phyloP scores from a whole-genome alignment of 2,888 invertebrate species.

The Sesia apiformis region DNA sequence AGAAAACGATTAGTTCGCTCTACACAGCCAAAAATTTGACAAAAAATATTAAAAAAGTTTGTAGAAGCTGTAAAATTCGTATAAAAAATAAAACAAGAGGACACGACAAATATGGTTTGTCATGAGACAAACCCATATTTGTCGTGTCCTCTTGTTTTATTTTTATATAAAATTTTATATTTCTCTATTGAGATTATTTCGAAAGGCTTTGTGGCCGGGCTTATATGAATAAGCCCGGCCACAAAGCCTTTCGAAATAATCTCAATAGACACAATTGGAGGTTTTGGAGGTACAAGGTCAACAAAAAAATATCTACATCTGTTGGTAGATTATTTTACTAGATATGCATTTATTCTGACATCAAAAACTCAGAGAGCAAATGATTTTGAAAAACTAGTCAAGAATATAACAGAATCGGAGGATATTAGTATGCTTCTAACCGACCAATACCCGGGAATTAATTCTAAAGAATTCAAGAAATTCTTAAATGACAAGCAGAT shows the following conservation, averaged over 20 bases:
- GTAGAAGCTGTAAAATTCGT: not conserved
- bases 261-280: conserved; percentile 9
- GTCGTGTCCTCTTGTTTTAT: too few species aligned
- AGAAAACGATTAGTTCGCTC: too few species aligned
- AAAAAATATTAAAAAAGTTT: too few species aligned
- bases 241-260: conserved; percentile 7
- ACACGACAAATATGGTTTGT: conserved; percentile 2
- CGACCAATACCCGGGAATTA: conserved; percentile 21
- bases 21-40: too few species aligned
- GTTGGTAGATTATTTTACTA: conserved; percentile 5
- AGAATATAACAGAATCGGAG: not conserved
- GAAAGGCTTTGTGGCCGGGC: too few species aligned
- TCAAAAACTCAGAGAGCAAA: conserved; percentile 11
- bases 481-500: conserved; percentile 2
- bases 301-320: conserved; percentile 13
- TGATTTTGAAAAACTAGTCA: conserved; percentile 12
- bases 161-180: too few species aligned
- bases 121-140: too few species aligned
- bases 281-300: conserved; percentile 10
- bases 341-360: conserved; percentile 8
- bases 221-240: conserved; percentile 4
- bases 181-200: too few species aligned
- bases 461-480: conserved; percentile 15
- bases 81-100: conserved; percentile 4
- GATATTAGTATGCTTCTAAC: conserved; percentile 7